These are phyloP conservation scores for Hypsopygia costalis DNA, from an alignment of 2,888 invertebrate genomes.

Conservation along the genomic window DNA sequence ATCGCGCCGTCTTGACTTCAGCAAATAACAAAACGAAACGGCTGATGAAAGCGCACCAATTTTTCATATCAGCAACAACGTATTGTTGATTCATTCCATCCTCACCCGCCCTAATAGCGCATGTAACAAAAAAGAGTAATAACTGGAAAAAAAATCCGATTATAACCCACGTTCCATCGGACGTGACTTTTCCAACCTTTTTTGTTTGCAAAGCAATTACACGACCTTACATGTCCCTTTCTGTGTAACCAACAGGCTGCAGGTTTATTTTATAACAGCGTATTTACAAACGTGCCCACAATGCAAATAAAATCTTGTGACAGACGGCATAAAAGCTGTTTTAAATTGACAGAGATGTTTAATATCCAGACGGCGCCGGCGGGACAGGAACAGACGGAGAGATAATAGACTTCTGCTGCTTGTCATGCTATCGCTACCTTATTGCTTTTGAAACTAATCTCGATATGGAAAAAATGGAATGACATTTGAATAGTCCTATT, in stretches of 20 bases:
- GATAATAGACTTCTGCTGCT: conserved; percentile 22
- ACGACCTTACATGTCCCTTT: conserved; percentile 32
- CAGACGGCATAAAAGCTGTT: conserved; percentile 17
- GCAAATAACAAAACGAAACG: not conserved
- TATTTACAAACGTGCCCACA: conserved; percentile 15
- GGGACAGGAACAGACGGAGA: conserved; percentile 6
- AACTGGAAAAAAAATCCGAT: conserved; percentile 34
- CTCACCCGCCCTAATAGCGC: conserved; percentile 22
- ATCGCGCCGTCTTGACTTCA: not conserved
- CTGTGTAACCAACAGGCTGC: conserved; percentile 23
- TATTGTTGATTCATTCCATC: conserved; percentile 20
- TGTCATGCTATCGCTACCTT: conserved; percentile 23
- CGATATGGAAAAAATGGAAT: conserved; percentile 14
- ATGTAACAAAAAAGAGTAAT: conserved; percentile 26
- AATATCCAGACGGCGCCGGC: conserved; percentile 10
- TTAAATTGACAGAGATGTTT: conserved; percentile 17
- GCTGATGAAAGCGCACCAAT: conserved; percentile 15
- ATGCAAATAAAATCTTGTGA: conserved; percentile 19
- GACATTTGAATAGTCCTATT: not conserved
- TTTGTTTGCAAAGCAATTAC: conserved; percentile 60
- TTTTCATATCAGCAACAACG: conserved; percentile 18
- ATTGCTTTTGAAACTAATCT: conserved; percentile 13
- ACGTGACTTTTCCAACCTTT: conserved; percentile 48
- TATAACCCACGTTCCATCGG: conserved; percentile 30
- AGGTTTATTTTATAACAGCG: conserved; percentile 25